phyloP scores from a whole-genome alignment of 2,113 vertebrate genomes.

The Ictalurus punctatus region DNA sequence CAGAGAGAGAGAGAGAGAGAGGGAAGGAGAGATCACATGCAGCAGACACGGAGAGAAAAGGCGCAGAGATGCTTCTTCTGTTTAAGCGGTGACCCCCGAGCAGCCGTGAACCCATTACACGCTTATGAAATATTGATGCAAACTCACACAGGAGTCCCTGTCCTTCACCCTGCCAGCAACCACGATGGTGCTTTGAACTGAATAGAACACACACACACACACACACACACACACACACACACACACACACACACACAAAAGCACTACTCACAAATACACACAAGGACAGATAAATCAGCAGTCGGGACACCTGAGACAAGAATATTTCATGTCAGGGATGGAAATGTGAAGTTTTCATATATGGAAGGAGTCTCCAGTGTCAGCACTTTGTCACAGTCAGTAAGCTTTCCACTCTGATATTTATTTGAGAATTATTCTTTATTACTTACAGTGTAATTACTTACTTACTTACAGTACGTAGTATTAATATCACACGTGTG shows the following conservation, averaged over 20 bases:
- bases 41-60: neutral
- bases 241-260: neutral
- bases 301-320: neutral
- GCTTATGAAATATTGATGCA: constrained; percentile 13
- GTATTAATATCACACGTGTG: neutral
- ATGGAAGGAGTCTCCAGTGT: constrained; percentile 1
- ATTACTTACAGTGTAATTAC: too few relatives aligned
- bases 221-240: neutral
- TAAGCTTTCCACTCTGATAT: neutral
- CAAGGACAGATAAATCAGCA: neutral
- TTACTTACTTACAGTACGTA: neutral
- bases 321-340: neutral
- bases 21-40: neutral
- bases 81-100: neutral
- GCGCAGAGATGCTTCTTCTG: neutral
- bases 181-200: neutral
- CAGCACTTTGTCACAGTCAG: neutral
- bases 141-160: constrained; percentile 2
- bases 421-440: too few relatives aligned
- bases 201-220: neutral
- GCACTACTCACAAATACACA: neutral
- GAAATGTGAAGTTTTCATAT: neutral
- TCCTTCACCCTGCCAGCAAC: neutral
- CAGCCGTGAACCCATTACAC: constrained; percentile 9
- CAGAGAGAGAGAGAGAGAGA: neutral